These are phyloP conservation scores for Trichopria drosophilae DNA, from an alignment of 2,888 invertebrate genomes.

Conservation along the genomic window DNA sequence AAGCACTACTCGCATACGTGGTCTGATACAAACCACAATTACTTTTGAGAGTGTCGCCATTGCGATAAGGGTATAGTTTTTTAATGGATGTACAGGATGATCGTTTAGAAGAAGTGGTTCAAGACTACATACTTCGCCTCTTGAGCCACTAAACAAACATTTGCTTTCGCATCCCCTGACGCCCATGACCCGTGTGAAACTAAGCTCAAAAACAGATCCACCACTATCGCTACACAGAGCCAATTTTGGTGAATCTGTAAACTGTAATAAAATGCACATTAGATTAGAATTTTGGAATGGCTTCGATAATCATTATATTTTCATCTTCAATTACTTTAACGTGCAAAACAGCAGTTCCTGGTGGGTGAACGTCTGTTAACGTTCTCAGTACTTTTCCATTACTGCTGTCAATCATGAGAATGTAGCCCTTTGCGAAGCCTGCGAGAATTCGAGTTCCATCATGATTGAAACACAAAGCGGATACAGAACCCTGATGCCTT, in stretches of 20 bases:
- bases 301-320: not conserved
- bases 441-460: constrained; percentile 84
- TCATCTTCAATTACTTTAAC: constrained; percentile 60
- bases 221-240: constrained; percentile 88
- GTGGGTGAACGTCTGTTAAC: constrained; percentile 79
- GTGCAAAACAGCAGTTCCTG: constrained; percentile 80
- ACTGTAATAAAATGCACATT: constrained; percentile 54
- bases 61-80: constrained; percentile 79
- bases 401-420: constrained; percentile 86
- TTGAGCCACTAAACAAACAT: constrained; percentile 94
- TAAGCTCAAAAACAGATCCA: constrained; percentile 93
- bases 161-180: constrained; percentile 86
- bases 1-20: constrained; percentile 76
- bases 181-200: constrained; percentile 85
- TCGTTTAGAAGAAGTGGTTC: constrained; percentile 69
- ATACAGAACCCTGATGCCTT: constrained; percentile 75
- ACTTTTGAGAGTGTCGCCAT: constrained; percentile 91
- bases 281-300: not conserved
- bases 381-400: constrained; percentile 77
- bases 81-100: constrained; percentile 68
- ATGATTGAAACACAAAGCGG: constrained; percentile 82
- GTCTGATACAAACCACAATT: constrained; percentile 77
- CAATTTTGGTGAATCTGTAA: constrained; percentile 72
- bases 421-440: constrained; percentile 78
- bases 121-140: constrained; percentile 86